A percentile compares a stretch with the other conserved stretches of the same genome.
phyloP scores from a whole-genome alignment of 64 coral and sea anemone genomes.

The Montipora efflorescens region DNA sequence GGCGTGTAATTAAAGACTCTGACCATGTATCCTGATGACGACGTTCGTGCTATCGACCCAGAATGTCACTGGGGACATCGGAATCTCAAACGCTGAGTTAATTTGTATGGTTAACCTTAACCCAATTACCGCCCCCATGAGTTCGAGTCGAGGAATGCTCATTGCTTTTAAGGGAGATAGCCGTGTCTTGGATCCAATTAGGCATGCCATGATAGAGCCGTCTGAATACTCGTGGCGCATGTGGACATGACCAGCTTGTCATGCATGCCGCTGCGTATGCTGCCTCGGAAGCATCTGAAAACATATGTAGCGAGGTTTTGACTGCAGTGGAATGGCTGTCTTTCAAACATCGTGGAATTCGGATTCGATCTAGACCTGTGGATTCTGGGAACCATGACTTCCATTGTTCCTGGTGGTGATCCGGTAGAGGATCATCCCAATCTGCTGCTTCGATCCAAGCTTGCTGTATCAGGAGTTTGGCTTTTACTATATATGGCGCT shows the following conservation, averaged over 20 bases:
- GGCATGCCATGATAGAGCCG: background rate
- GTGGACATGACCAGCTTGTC: background rate
- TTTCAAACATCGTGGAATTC: constrained; percentile 20
- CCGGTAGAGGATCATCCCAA: constrained; percentile 24
- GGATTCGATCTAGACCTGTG: background rate
- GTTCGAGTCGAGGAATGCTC: constrained; percentile 65
- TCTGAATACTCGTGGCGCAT: constrained; percentile 21
- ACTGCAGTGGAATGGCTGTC: background rate
- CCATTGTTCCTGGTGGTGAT: background rate
- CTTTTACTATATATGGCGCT: constrained; percentile 32
- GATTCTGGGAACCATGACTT: constrained; percentile 31
- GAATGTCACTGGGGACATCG: constrained; percentile 22
- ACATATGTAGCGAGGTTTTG: constrained; percentile 9
- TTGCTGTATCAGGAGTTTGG: constrained; percentile 52
- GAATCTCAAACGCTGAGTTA: background rate
- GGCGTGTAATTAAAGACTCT: constrained; percentile 48
- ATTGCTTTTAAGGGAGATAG: constrained; percentile 44
- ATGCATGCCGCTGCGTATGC: constrained; percentile 35
- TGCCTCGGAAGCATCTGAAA: constrained; percentile 61
- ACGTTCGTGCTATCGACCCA: constrained; percentile 60
- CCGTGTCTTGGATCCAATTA: constrained; percentile 58
- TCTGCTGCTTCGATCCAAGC: constrained; percentile 36
- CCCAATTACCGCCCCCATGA: constrained; percentile 70
- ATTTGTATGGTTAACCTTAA: constrained; percentile 40
- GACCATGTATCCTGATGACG: constrained; percentile 50